Evolutionary conservation across 1,140 invertebrate genomes (phyloP).

Genomic region (Phortica variegata): DNA sequence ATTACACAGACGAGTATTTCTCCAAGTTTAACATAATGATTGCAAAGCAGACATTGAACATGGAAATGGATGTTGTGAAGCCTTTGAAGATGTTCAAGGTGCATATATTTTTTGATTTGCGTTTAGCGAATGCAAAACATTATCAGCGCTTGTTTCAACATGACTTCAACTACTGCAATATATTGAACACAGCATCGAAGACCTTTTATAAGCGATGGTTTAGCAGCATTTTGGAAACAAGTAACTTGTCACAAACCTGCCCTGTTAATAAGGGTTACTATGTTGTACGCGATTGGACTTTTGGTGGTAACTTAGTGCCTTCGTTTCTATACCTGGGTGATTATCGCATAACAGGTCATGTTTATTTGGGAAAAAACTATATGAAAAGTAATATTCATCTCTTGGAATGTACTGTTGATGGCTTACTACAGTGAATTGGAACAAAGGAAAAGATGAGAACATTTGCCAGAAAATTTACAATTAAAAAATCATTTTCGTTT

Average conservation of each 20-base stretch:
- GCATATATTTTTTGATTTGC: conserved; percentile 35
- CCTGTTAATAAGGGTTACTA: conserved; percentile 33
- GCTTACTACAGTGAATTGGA: conserved; percentile 11
- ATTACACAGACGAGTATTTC: conserved; percentile 19
- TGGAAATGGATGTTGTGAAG: conserved; percentile 25
- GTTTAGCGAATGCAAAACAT: conserved; percentile 24
- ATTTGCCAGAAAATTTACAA: no score
- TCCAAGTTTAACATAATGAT: conserved; percentile 33
- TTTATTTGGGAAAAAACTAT: conserved; percentile 29
- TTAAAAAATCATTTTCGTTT: no score
- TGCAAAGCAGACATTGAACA: conserved; percentile 20
- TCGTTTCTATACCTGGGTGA: conserved; percentile 42
- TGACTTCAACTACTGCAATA: conserved; percentile 35
- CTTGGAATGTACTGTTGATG: conserved; percentile 31
- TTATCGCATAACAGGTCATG: conserved; percentile 28
- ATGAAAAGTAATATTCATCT: conserved; percentile 12
- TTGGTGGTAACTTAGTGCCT: conserved; percentile 26
- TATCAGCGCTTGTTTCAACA: conserved; percentile 42
- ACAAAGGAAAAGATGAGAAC: no score
- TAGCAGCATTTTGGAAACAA: conserved; percentile 22
- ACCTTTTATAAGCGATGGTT: conserved; percentile 39
- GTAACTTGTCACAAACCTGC: conserved; percentile 40
- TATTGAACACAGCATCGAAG: conserved; percentile 27
- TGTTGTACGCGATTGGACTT: conserved; percentile 31
- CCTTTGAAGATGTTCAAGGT: conserved; percentile 21